phyloP scores from a whole-genome alignment of 2,113 vertebrate species.

The Planiliza haematocheilus region DNA sequence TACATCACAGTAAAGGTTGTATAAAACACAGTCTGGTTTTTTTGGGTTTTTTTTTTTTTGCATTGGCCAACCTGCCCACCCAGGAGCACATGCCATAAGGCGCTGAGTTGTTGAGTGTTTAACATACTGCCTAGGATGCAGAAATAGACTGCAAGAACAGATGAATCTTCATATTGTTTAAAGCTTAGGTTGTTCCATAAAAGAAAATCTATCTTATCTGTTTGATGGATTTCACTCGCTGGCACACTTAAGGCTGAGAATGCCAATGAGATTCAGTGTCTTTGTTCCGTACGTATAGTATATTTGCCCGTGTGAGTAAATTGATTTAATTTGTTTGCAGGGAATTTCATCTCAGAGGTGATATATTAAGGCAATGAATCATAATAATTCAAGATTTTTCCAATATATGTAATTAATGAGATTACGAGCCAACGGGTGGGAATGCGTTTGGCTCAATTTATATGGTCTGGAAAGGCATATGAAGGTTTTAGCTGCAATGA shows the following conservation, averaged over 20 bases:
- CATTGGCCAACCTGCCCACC: slow-evolving; percentile 20
- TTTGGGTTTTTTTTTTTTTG: neutral
- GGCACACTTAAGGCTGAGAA: slow-evolving; percentile 31
- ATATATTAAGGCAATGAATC: slow-evolving; percentile 74
- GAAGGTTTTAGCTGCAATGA: neutral
- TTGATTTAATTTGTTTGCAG: slow-evolving; percentile 52
- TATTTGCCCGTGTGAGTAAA: slow-evolving; percentile 35
- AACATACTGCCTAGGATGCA: slow-evolving; percentile 49
- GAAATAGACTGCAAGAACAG: slow-evolving; percentile 42
- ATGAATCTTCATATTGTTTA: slow-evolving; percentile 60
- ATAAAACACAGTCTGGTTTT: slow-evolving; percentile 46
- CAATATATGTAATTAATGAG: slow-evolving; percentile 72
- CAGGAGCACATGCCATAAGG: slow-evolving; percentile 18
- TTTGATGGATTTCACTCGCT: slow-evolving; percentile 57
- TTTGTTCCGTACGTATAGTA: slow-evolving; percentile 22
- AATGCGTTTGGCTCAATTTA: slow-evolving; percentile 34
- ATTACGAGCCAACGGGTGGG: slow-evolving; percentile 46
- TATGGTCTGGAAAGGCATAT: neutral
- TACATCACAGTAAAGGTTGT: slow-evolving; percentile 47
- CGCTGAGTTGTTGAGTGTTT: slow-evolving; percentile 37
- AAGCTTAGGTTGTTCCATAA: slow-evolving; percentile 49
- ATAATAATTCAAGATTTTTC: slow-evolving; percentile 62
- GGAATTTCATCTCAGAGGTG: slow-evolving; percentile 51
- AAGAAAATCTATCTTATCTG: slow-evolving; percentile 50
- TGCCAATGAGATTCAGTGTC: slow-evolving; percentile 37